phyloP scores from a whole-genome alignment of 1,140 invertebrate genomes.

The Brachionus manjavacas region DNA sequence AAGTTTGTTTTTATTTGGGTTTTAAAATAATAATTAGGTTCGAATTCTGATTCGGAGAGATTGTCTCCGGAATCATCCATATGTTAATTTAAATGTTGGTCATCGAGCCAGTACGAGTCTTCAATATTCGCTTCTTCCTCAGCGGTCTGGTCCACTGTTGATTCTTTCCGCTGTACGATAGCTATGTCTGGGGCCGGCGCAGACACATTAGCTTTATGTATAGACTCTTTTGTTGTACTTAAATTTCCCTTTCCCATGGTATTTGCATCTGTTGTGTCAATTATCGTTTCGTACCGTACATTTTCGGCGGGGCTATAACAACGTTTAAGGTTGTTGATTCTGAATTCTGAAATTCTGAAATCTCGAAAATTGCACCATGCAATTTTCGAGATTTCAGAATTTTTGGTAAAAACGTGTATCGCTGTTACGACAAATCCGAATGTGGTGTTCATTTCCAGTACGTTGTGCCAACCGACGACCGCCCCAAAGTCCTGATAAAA shows the following conservation, averaged over 20 bases:
- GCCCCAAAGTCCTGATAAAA: neutral
- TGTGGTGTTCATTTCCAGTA: neutral
- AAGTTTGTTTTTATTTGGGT: too few relatives aligned
- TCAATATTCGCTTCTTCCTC: neutral
- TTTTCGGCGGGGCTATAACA: neutral
- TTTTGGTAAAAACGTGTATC: neutral
- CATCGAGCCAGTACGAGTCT: too few relatives aligned
- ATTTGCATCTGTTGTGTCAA: neutral
- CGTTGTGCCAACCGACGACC: neutral
- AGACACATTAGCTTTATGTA: neutral
- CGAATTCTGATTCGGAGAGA: too few relatives aligned
- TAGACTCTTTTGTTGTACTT: neutral
- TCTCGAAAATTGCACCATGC: too few relatives aligned
- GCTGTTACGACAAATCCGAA: too few relatives aligned
- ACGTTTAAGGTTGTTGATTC: neutral
- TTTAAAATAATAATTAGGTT: too few relatives aligned
- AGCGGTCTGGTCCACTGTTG: neutral
- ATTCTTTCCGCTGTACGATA: neutral
- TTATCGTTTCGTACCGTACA: neutral
- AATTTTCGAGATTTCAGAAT: neutral
- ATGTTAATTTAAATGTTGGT: too few relatives aligned
- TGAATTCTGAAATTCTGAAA: too few relatives aligned
- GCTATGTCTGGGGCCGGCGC: neutral
- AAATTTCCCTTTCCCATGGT: neutral
- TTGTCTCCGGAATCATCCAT: too few relatives aligned